Base-by-base conservation (phyloP, 2,113 vertebrate species). In the Tupaia tana region DNA sequence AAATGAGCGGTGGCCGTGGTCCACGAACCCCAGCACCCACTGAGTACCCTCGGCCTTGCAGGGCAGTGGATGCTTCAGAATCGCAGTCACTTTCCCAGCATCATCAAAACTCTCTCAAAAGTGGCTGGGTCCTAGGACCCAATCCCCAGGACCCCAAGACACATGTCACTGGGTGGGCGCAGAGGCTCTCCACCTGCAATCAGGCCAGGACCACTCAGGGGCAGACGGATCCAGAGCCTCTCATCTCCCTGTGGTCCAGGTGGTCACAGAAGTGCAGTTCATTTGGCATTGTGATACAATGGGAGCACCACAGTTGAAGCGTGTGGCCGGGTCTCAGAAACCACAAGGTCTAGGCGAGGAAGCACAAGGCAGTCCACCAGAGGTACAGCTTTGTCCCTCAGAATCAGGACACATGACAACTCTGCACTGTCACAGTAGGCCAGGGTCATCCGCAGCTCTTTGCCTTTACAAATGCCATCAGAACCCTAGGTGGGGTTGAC, bases 221-320 rank as follows among this genome's bases (percentile, higher is more conserved):
- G 54, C 75, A 18, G 52, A 19, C 2, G 25, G 56, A 16, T 22
- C 54, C 54, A 15, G 58, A 74, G 58, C 1, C 0, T 43, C 73
- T 16, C 20, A 2, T 6, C 20, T 8, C 19, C 82, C 20, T 69
- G 1, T 0, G 24, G 80, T 27, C 89, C 54, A n/a, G n/a, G 58
- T 1, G 5, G 67, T 43, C 59, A 9, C 0, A 7, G 15, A 54
- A 27, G 29, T 10, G 12, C 1, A 1, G 77, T 74, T 2, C 56
- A 2, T 18, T 64, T 84, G 92, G 61, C 52, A 69, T 1, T 14
- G 15, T 52, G 66, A 52, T 4, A 22, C 7, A 27, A 88, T 3
- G 1, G 69, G 27, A 6, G 22, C 12, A 24, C 3, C 58, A 6
- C 11, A 22, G 69, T 27, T 85, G 54, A 13, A 84, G 66, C 92